Base-by-base conservation (phyloP, 2,797 vertebrate genomes). In the Alosa sapidissima region DNA sequence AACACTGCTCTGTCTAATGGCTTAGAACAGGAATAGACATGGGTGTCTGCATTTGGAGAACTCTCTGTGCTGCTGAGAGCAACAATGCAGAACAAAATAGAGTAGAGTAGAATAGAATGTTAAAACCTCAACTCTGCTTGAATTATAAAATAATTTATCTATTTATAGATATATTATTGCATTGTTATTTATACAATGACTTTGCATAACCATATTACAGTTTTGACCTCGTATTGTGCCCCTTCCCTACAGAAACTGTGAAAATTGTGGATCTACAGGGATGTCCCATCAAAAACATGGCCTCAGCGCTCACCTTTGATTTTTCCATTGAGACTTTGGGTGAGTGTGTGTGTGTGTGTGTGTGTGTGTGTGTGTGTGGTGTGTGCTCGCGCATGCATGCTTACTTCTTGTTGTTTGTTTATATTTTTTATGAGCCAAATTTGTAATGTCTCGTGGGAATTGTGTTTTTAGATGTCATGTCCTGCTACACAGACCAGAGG, bases 291-390 rank as follows among this genome's bases (percentile, higher is more conserved):
- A 87, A 88, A 41, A 85, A 86, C 0, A 90, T 94, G 81, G 86
- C 90, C 0, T 89, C 93, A 0, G 91, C 94, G 81, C 91, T 96
- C 36, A 91, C 90, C 45, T 95, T 96, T 28, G 89, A 91, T 85
- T 96, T 96, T 85, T 86, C 92, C 72, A 94, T 96, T 0, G 93
- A 95, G 89, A 95, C 94, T 5, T 89, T 95, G 49, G 95, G 95
- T 96, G 58, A 90, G 94, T 85, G 54, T n/a, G 52, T 3, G 52
- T 2, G 16, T 5, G 52, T 81, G 81, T 49, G 49, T 49, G 49
- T 49, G 21, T 24, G 14, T 33, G 47, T 33, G 13, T 2, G 16
- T 82, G 49, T 51, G 1, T 51, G 49, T 51, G 49, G 49, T 51
- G 49, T 51, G 49, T 9, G 49, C 10, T 7, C 10, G 7, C 10